These are phyloP conservation scores for Dasyurus viverrinus DNA, from an alignment of 2,113 vertebrate genomes.

Conservation along the genomic window DNA sequence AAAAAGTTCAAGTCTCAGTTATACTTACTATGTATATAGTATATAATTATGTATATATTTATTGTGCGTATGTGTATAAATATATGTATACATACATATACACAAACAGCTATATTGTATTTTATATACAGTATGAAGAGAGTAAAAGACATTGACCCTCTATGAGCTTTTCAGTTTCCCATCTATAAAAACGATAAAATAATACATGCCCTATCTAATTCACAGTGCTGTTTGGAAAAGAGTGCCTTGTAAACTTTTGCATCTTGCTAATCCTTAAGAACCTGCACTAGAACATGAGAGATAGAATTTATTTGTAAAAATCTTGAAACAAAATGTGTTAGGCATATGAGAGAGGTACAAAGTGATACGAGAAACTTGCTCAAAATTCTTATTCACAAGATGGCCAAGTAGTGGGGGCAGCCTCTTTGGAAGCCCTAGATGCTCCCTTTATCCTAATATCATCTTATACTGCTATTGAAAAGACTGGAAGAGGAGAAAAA, in stretches of 20 bases:
- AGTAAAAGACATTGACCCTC: neutral
- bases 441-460: neutral
- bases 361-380: neutral
- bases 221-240: neutral
- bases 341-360: neutral
- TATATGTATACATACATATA: too few species aligned
- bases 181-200: neutral
- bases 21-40: neutral
- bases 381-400: neutral
- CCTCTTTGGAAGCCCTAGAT: neutral
- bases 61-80: too few species aligned
- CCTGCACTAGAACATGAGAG: neutral
- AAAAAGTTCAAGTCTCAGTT: neutral
- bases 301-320: neutral
- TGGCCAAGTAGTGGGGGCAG: neutral
- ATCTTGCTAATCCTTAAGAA: neutral
- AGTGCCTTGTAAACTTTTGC: neutral
- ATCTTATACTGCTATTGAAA: neutral
- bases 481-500: neutral
- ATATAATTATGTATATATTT: too few species aligned
- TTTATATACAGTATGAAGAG: neutral
- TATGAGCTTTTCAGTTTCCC: neutral
- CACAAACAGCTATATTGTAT: too few species aligned
- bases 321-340: neutral
- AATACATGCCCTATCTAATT: neutral